Conservation (phyloP, 2,888 invertebrate genomes). For the Tortricodes alternella region DNA sequence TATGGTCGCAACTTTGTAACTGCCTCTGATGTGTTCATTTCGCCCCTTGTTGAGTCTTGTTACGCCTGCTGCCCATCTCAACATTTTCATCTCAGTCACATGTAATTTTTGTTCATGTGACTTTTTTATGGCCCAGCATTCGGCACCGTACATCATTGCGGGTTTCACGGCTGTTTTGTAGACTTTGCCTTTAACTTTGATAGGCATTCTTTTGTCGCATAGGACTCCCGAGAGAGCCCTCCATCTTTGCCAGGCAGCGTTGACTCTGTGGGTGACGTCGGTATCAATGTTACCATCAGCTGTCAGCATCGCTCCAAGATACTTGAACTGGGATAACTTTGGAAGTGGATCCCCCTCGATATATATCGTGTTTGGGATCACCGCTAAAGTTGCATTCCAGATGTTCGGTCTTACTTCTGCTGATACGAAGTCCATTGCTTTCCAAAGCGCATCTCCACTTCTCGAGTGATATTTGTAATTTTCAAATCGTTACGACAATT, state of each 20-base stretch:
- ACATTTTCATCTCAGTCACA: too few relatives aligned
- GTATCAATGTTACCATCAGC: not conserved
- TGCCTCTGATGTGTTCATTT: too few relatives aligned
- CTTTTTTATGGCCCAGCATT: too few relatives aligned
- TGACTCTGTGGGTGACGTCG: not conserved
- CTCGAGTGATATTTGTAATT: too few relatives aligned
- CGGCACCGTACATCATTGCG: not conserved
- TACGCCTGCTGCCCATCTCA: too few relatives aligned
- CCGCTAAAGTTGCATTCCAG: not conserved
- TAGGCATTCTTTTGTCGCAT: not conserved
- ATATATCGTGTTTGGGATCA: not conserved
- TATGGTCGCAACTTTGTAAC: too few relatives aligned
- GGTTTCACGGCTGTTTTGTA: not conserved
- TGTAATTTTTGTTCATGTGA: too few relatives aligned
- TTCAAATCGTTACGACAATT: too few relatives aligned
- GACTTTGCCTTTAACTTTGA: not conserved
- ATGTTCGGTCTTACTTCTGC: not conserved
- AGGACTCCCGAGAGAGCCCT: not conserved
- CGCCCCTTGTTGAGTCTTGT: too few relatives aligned
- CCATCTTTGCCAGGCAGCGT: not conserved
- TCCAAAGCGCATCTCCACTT: too few relatives aligned
- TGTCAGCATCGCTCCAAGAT: not conserved
- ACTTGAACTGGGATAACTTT: not conserved
- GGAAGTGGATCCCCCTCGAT: not conserved
- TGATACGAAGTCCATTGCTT: too few relatives aligned